These are phyloP conservation scores for Corythornis madagascariensis DNA, from an alignment of 2,113 vertebrate genomes.

Conservation along the genomic window DNA sequence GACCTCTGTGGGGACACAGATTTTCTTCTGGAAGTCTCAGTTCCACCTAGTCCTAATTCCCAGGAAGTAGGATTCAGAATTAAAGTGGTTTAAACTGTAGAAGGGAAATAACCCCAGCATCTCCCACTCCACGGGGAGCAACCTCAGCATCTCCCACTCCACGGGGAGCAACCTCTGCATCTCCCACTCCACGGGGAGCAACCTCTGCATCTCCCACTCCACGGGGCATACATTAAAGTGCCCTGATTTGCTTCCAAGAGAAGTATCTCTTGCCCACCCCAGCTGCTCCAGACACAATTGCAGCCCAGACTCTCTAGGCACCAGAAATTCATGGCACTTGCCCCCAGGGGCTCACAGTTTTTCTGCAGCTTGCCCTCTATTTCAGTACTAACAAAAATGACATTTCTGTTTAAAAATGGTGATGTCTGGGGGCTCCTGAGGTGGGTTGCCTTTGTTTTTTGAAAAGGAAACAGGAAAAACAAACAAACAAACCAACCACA, in stretches of 20 bases:
- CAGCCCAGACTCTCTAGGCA: background rate
- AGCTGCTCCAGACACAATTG: background rate
- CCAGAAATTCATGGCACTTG: background rate
- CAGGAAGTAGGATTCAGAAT: rapidly evolving
- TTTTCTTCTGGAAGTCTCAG: rapidly evolving
- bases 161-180: too few species aligned
- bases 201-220: too few species aligned
- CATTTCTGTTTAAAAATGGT: background rate
- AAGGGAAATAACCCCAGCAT: background rate
- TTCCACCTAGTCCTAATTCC: rapidly evolving
- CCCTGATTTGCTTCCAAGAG: background rate
- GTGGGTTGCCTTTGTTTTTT: background rate
- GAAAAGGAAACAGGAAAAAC: background rate
- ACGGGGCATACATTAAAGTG: rapidly evolving
- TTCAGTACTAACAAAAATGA: background rate
- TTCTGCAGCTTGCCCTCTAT: background rate
- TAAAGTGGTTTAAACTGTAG: background rate
- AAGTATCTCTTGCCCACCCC: background rate
- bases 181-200: too few species aligned
- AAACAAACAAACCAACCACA: too few species aligned
- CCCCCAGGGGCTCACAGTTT: rapidly evolving
- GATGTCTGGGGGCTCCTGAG: rapidly evolving
- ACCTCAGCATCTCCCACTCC: background rate
- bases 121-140: rapidly evolving
- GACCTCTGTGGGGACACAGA: rapidly evolving